Percentiles rank a stretch among this genome's conserved stretches.
Conservation (phyloP, 2,113 vertebrate species). For the Tragelaphus scriptus region DNA sequence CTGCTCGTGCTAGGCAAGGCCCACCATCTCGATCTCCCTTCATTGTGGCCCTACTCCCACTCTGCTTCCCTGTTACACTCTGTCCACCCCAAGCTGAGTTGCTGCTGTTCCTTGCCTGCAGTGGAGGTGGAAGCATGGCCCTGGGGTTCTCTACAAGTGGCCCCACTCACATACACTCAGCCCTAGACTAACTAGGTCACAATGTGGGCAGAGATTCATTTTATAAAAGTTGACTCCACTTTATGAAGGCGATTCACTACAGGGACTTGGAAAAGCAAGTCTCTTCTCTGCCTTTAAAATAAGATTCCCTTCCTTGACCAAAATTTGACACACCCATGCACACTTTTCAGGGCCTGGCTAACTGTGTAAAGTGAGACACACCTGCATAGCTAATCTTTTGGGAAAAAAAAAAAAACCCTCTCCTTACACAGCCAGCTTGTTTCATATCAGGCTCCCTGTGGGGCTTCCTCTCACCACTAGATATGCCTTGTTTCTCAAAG, state of each 20-base stretch:
- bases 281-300: constrained; percentile 20
- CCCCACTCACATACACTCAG: neutral
- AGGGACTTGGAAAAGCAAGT: constrained; percentile 6
- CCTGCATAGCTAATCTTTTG: constrained; percentile 34
- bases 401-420: neutral
- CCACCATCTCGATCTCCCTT: neutral
- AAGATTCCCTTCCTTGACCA: constrained; percentile 29
- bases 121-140: constrained; percentile 19
- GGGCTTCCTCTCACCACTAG: neutral
- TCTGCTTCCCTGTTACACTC: neutral
- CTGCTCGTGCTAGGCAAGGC: constrained; percentile 90
- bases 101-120: constrained; percentile 46
- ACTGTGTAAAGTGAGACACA: neutral
- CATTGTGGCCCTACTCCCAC: neutral
- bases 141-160: neutral
- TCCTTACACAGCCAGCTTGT: neutral
- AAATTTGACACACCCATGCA: neutral
- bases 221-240: constrained; percentile 23
- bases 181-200: neutral
- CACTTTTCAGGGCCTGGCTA: neutral
- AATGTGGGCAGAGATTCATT: neutral
- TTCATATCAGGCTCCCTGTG: constrained; percentile 30
- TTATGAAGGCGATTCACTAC: constrained; percentile 13
- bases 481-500: constrained; percentile 31
- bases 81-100: neutral